Percentiles rank a stretch among this genome's conserved stretches.
phyloP scores from a whole-genome alignment of 1,140 invertebrate genomes.

The Grapholita molesta region DNA sequence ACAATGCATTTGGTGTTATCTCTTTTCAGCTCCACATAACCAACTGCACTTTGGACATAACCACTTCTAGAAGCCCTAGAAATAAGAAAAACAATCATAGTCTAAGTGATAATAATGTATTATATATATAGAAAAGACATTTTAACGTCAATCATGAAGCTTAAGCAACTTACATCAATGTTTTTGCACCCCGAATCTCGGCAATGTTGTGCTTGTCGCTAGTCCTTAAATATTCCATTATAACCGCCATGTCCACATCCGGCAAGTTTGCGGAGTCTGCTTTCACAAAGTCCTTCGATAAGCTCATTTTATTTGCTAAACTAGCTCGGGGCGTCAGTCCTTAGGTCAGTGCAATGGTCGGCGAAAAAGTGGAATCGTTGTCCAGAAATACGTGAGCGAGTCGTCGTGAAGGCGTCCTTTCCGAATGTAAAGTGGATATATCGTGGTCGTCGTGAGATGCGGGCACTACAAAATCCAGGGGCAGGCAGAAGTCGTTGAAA shows the following conservation, averaged over 20 bases:
- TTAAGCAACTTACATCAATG: neutral
- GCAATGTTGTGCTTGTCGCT: constrained; percentile 14
- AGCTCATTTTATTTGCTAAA: neutral
- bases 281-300: neutral
- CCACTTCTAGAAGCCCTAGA: constrained; percentile 19
- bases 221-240: constrained; percentile 15
- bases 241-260: constrained; percentile 11
- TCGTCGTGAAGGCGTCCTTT: neutral
- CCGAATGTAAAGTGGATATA: neutral
- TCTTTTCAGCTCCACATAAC: constrained; percentile 23
- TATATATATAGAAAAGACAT: neutral
- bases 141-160: neutral
- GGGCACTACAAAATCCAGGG: no score
- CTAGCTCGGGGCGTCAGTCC: no score
- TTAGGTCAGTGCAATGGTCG: neutral
- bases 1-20: constrained; percentile 15
- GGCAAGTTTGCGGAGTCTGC: constrained; percentile 19
- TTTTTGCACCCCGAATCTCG: constrained; percentile 17
- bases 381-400: neutral
- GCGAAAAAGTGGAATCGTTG: neutral
- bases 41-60: constrained; percentile 22
- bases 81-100: constrained; percentile 26
- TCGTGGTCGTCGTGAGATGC: neutral
- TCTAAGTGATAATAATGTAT: neutral
- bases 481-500: neutral